Conservation (phyloP, 2,888 invertebrate genomes). For the Neria commutata region DNA sequence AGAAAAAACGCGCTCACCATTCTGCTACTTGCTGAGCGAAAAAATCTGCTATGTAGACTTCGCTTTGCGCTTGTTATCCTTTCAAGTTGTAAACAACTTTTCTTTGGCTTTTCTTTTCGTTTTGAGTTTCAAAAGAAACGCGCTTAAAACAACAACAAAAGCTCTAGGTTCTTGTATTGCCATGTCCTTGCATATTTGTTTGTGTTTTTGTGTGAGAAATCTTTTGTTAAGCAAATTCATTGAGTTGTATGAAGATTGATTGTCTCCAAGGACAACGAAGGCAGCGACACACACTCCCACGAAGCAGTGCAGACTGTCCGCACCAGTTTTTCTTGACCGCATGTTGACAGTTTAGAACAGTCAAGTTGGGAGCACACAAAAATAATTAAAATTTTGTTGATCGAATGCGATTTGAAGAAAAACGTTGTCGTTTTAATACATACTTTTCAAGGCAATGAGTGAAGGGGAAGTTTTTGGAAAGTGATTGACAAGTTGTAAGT, state of each 20-base stretch:
- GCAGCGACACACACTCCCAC: no score
- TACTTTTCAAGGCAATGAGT: no score
- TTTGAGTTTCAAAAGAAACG: no score
- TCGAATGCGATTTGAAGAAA: no score
- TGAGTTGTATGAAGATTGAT: constrained; percentile 56
- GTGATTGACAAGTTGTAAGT: no score
- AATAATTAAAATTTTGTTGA: constrained; percentile 36
- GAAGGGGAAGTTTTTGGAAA: no score
- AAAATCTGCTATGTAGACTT: not conserved
- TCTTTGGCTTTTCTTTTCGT: constrained; percentile 21
- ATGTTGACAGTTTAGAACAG: not conserved
- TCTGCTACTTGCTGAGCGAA: not conserved
- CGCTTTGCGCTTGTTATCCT: not conserved
- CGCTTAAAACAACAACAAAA: no score
- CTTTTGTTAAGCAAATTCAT: constrained; percentile 38
- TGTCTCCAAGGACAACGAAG: constrained; percentile 57
- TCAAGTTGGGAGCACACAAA: constrained; percentile 8
- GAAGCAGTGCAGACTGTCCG: no score
- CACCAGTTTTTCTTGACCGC: not conserved
- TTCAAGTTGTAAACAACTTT: constrained; percentile 54
- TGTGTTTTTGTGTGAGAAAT: constrained; percentile 23
- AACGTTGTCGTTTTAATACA: no score
- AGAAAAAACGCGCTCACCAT: not conserved
- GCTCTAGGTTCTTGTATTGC: constrained; percentile 17
- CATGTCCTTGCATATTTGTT: constrained; percentile 23